Conservation (phyloP, 2,888 invertebrate species). For the Pheosia gnoma region DNA sequence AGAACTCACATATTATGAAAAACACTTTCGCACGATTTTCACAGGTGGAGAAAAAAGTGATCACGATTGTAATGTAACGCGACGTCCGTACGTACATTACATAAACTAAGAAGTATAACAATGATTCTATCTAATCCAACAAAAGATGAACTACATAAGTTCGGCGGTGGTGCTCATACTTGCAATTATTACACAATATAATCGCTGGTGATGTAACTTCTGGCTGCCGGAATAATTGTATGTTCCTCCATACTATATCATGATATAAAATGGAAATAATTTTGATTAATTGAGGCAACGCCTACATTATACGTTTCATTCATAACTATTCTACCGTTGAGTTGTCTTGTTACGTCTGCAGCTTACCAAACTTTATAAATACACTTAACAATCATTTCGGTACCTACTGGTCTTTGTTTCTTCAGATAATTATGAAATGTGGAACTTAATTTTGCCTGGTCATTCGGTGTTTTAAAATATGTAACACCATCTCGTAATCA, state of each 20-base stretch:
- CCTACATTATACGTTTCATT: constrained; percentile 50
- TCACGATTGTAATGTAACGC: constrained; percentile 41
- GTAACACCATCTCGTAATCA: constrained; percentile 53
- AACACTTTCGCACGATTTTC: constrained; percentile 27
- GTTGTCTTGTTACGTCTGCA: constrained; percentile 24
- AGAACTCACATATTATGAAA: constrained; percentile 10
- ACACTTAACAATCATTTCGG: constrained; percentile 38
- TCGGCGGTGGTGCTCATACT: constrained; percentile 56
- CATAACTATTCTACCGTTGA: constrained; percentile 32
- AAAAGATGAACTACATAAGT: constrained; percentile 70
- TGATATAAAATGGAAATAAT: constrained; percentile 45
- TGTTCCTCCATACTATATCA: constrained; percentile 52
- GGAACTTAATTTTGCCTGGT: constrained; percentile 50
- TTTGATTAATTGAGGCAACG: constrained; percentile 56
- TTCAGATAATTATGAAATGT: constrained; percentile 50
- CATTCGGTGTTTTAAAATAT: constrained; percentile 48
- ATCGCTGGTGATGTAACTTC: constrained; percentile 64
- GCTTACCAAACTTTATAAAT: constrained; percentile 43
- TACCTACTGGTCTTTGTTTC: constrained; percentile 42
- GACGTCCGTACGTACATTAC: constrained; percentile 53
- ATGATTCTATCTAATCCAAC: constrained; percentile 54
- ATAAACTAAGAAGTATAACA: constrained; percentile 59
- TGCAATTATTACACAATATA: constrained; percentile 64
- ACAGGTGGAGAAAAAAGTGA: constrained; percentile 38
- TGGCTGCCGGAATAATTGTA: constrained; percentile 63